phyloP scores from a whole-genome alignment of 1,140 invertebrate species.

The Vanessa atalanta region DNA sequence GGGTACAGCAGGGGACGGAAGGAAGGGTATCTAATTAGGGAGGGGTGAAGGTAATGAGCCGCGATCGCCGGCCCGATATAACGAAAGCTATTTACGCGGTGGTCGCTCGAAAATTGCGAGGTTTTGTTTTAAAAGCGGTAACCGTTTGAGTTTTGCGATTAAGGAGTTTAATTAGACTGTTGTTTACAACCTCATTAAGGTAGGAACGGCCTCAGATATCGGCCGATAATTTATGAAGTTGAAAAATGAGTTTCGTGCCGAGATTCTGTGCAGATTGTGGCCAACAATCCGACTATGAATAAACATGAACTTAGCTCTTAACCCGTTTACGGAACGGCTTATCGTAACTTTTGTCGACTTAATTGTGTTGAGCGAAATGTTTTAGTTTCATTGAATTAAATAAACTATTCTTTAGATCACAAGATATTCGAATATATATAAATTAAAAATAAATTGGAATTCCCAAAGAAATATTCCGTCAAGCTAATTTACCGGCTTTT shows the following conservation, averaged over 20 bases:
- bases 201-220: conserved; percentile 69
- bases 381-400: conserved; percentile 22
- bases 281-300: conserved; percentile 58
- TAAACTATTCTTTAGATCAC: conserved; percentile 5
- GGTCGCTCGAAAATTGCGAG: conserved; percentile 77
- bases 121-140: conserved; percentile 79
- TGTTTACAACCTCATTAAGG: conserved; percentile 80
- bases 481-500: not conserved
- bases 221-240: conserved; percentile 76
- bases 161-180: conserved; percentile 80
- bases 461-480: not conserved
- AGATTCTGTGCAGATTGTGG: conserved; percentile 56
- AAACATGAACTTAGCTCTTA: conserved; percentile 52
- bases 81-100: conserved; percentile 78
- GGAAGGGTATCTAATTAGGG: conserved; percentile 76
- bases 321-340: conserved; percentile 37
- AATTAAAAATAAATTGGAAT: not conserved
- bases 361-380: conserved; percentile 32
- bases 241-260: conserved; percentile 73
- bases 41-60: conserved; percentile 78
- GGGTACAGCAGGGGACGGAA: conserved; percentile 48
- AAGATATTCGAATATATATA: not conserved
- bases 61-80: conserved; percentile 78
- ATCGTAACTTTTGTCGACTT: conserved; percentile 37
- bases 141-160: conserved; percentile 80